Conservation (phyloP, 2,888 invertebrate genomes). For the Strigamia maritima region DNA sequence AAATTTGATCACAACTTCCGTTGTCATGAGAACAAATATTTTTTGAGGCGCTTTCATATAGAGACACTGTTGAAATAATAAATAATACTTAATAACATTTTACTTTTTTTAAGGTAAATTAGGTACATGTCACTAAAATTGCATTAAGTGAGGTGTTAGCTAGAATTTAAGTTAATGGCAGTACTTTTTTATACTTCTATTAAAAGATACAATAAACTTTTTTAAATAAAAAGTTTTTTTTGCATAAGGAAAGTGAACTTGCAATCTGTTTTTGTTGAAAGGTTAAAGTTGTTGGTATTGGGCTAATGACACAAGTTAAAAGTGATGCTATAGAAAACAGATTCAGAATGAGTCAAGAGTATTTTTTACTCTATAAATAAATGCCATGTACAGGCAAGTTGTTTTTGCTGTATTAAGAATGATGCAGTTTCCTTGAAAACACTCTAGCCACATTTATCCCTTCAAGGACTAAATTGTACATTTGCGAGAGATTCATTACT, state of each 20-base stretch:
- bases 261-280: not conserved
- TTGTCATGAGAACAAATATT: slow-evolving; percentile 36
- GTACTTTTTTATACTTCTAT: not conserved
- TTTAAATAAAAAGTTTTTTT: not conserved
- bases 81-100: not conserved
- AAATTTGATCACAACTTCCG: slow-evolving; percentile 41
- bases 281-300: not conserved
- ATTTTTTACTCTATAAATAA: slow-evolving; percentile 24
- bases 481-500: not conserved
- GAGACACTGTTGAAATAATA: not conserved
- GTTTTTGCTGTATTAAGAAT: slow-evolving; percentile 8
- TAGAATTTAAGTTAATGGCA: not conserved
- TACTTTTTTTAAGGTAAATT: not conserved
- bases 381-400: not conserved
- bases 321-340: not conserved
- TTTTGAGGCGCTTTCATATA: not conserved
- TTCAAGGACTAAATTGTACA: slow-evolving; percentile 13
- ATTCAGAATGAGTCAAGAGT: slow-evolving; percentile 6
- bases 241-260: not conserved
- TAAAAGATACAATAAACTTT: not conserved
- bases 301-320: not conserved
- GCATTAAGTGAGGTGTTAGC: not conserved
- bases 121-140: not conserved
- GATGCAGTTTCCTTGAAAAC: slow-evolving; percentile 8
- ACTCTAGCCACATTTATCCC: slow-evolving; percentile 4